phyloP scores from a whole-genome alignment of 2,113 vertebrate genomes.

The Pelusios castaneus region DNA sequence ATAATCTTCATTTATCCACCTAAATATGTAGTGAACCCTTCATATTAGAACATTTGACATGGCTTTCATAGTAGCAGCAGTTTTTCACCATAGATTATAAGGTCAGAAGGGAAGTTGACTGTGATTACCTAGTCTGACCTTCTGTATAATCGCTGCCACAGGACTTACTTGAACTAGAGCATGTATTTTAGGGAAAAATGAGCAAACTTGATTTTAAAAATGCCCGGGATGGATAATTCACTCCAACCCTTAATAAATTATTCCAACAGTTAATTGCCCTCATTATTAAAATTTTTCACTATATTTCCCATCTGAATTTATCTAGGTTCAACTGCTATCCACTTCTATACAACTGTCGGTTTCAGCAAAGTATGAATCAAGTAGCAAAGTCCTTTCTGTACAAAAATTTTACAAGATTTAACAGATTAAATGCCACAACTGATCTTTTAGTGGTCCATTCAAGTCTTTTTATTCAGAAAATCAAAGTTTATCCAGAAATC shows the following conservation, averaged over 20 bases:
- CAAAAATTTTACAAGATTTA: not conserved
- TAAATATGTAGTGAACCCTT: not conserved
- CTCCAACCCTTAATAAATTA: not conserved
- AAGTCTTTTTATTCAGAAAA: not conserved
- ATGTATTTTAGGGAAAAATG: not conserved
- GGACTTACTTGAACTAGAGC: not conserved
- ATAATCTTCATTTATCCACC: not conserved
- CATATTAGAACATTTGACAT: not conserved
- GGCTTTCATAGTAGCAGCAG: not conserved
- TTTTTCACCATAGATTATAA: not conserved
- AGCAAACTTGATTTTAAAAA: not conserved
- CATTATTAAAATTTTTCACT: not conserved
- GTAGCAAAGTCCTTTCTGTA: not conserved
- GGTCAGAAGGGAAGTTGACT: not conserved
- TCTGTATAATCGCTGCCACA: not conserved
- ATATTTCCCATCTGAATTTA: not conserved
- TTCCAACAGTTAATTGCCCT: not conserved
- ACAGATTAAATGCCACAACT: not conserved
- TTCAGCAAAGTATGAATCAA: not conserved
- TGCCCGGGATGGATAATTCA: not conserved
- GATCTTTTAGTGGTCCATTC: not conserved
- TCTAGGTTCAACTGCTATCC: not conserved
- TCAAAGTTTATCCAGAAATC: not conserved
- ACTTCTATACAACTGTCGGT: not conserved
- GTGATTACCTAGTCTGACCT: not conserved